phyloP scores from a whole-genome alignment of 2,797 vertebrate species.

The Silurus aristotelis region DNA sequence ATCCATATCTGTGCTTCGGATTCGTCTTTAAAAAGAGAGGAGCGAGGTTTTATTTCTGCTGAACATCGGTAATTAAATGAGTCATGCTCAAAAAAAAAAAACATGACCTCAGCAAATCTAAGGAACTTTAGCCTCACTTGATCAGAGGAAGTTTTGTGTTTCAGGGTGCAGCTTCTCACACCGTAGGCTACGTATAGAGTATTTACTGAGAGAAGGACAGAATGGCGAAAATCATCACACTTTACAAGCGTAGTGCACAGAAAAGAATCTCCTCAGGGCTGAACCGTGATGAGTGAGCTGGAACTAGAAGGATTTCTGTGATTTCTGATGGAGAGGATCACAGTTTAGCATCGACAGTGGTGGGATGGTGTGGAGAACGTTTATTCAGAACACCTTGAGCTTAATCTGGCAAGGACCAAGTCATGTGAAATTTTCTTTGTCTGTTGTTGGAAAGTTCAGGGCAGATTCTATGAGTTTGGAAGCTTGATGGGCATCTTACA shows the following conservation, averaged over 20 bases:
- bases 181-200: too few relatives aligned
- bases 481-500: background rate
- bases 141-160: background rate
- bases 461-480: background rate
- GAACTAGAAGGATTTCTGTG: background rate
- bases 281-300: background rate
- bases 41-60: background rate
- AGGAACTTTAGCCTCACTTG: background rate
- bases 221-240: background rate
- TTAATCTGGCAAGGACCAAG: too few relatives aligned
- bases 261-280: background rate
- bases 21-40: background rate
- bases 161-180: background rate
- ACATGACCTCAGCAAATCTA: background rate
- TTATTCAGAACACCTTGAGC: background rate
- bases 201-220: background rate
- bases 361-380: background rate
- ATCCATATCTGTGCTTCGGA: background rate
- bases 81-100: background rate
- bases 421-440: background rate
- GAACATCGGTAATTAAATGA: slow-evolving; percentile 28
- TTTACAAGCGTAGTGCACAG: background rate
- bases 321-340: background rate
- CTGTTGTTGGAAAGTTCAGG: background rate
- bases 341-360: background rate